Percentiles rank a stretch among this genome's conserved stretches.
These are phyloP conservation scores for Gymnocephalus cernua DNA, from an alignment of 2,113 vertebrate genomes.

Conservation along the genomic window DNA sequence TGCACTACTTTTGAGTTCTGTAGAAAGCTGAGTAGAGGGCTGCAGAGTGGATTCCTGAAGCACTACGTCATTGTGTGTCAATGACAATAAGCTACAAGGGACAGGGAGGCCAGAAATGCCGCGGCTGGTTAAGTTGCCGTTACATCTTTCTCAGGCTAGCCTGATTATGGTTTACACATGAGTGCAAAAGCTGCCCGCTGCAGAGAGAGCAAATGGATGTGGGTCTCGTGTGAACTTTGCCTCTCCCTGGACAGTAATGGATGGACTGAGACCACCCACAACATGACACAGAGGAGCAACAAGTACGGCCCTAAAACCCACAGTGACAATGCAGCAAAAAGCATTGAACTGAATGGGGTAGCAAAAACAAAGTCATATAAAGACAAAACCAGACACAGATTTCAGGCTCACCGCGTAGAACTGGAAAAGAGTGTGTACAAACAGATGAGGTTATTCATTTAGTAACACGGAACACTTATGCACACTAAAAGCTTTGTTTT, in stretches of 20 bases:
- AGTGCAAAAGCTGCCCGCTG: conserved; percentile 75
- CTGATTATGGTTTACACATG: conserved; percentile 80
- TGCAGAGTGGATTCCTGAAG: conserved; percentile 67
- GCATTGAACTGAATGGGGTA: conserved; percentile 32
- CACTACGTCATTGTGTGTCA: conserved; percentile 68
- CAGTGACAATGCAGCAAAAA: conserved; percentile 47
- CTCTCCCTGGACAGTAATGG: conserved; percentile 72
- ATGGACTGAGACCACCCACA: conserved; percentile 79
- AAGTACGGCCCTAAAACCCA: conserved; percentile 50
- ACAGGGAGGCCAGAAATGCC: conserved; percentile 70
- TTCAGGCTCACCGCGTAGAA: conserved; percentile 35
- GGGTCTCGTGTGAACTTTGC: conserved; percentile 74
- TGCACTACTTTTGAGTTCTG: conserved; percentile 34
- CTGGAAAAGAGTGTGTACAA: conserved; percentile 27
- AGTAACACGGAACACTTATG: conserved; percentile 39
- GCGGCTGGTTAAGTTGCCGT: conserved; percentile 73
- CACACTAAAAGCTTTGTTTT: conserved; percentile 67
- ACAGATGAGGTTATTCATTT: conserved; percentile 48
- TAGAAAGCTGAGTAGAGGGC: conserved; percentile 31
- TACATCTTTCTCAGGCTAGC: conserved; percentile 75
- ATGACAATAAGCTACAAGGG: conserved; percentile 72
- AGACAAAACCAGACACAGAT: conserved; percentile 53
- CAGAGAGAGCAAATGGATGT: conserved; percentile 68
- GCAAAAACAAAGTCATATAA: conserved; percentile 35
- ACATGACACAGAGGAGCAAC: conserved; percentile 56